phyloP scores from a whole-genome alignment of 2,113 vertebrate species.

The Macquaria ambigua region DNA sequence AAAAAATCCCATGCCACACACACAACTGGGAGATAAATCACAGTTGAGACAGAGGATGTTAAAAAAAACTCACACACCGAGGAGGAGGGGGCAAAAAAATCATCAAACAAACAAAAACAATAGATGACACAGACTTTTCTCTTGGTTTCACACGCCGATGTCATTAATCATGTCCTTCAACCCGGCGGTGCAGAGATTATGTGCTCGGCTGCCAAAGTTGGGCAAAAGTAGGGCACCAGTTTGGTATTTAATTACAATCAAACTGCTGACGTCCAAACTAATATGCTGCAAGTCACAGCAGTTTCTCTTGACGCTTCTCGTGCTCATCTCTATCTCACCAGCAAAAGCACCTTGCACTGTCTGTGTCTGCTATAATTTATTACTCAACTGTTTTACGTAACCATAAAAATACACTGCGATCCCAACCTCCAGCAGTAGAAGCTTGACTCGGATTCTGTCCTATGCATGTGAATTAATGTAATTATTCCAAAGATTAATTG shows the following conservation, averaged over 20 bases:
- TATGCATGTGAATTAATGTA: not conserved
- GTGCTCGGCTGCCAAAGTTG: constrained; percentile 46
- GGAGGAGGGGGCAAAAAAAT: not conserved
- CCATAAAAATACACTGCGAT: constrained; percentile 7
- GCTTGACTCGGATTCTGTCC: not conserved
- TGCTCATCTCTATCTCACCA: constrained; percentile 35
- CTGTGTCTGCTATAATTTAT: constrained; percentile 40
- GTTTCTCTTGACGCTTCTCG: constrained; percentile 37
- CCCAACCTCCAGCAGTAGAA: not conserved
- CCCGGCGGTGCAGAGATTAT: constrained; percentile 10
- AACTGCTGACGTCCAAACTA: constrained; percentile 64
- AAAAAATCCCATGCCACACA: not conserved
- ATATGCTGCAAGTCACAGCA: constrained; percentile 52
- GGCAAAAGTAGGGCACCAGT: constrained; percentile 58
- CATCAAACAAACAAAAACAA: constrained; percentile 52
- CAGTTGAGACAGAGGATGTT: not conserved
- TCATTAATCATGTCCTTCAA: constrained; percentile 67
- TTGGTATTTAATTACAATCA: constrained; percentile 72
- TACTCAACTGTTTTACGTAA: constrained; percentile 8
- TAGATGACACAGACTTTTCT: constrained; percentile 45
- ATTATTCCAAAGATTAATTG: constrained; percentile 18
- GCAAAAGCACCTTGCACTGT: constrained; percentile 27
- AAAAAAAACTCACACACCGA: constrained; percentile 3
- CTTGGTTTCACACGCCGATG: constrained; percentile 3
- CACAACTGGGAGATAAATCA: constrained; percentile 32